Base-by-base conservation (phyloP, 1,140 invertebrate species). In the Dermatophagoides farinae region DNA sequence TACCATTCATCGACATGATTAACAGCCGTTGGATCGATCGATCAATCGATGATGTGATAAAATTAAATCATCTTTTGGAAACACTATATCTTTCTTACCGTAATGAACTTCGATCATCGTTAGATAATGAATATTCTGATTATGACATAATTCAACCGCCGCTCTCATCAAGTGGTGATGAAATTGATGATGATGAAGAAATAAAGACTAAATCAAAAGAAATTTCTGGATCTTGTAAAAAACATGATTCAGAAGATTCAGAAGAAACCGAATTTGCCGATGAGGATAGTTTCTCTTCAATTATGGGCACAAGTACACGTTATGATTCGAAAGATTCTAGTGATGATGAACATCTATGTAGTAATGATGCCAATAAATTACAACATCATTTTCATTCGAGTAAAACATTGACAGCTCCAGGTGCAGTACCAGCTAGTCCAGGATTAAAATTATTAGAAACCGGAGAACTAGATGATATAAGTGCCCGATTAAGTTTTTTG, bases 81-180 rank as follows among this genome's bases (percentile, higher is more conserved):
- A 55, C 53, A 12, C 25, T 55, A 23, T 55, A 55, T 25, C 14
- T 55, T 1, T 25, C 14, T 6, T 55, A 55, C 14, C 53, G 53
- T 20, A 38, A 55, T 38, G 53, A 55, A 55, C 53, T 55, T 6
- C 53, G 41, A 39, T 14, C 12, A 12, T 25, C 53, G 11, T 25
- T 55, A 12, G 53, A 55, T 55, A 14, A 55, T 14, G 53, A 55
- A n/a, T 55, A 55, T 44, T 14, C 53, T 14, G 25, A 55, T 44
- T 14, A 44, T 18, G 38, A 39, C 23, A 25, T n/a, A 2, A 20
- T 25, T 6, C n/a, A n/a, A 22, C n/a, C 14, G 5, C n/a, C n/a
- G 11, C 14, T 5, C 20, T 54, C 52, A 12, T 31, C 23, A 12
- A 25, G 4, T 16, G 23, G 6, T 44, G 47, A 50, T 25, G 38